Evolutionary conservation across 2,888 invertebrate genomes (phyloP).

Genomic region (Leptinotarsa peninsularis): DNA sequence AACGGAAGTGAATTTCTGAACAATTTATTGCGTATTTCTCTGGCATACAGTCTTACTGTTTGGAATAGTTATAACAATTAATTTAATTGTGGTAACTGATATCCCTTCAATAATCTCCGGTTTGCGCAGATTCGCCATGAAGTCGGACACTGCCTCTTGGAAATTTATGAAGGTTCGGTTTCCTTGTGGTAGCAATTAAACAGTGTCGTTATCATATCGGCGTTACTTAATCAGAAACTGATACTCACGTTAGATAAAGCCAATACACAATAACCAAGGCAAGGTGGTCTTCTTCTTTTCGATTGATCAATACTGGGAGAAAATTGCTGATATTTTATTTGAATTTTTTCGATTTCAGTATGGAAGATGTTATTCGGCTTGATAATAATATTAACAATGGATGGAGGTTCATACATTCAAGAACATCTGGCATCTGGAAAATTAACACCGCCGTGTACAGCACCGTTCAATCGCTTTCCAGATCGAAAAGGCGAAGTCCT

Average conservation of each 20-base stretch:
- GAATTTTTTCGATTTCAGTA: no score
- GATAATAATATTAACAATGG: no score
- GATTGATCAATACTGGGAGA: background rate
- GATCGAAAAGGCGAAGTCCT: no score
- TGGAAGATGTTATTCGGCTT: no score
- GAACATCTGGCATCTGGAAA: no score
- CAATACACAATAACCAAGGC: background rate
- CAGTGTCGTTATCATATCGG: conserved; percentile 28
- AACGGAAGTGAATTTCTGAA: background rate
- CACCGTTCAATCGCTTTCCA: no score
- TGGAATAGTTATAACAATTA: conserved; percentile 41
- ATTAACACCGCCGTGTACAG: no score
- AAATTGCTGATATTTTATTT: no score
- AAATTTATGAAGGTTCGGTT: conserved; percentile 33
- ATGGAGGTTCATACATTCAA: no score
- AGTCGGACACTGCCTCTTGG: conserved; percentile 14
- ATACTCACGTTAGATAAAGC: conserved; percentile 18
- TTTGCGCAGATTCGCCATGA: conserved; percentile 10
- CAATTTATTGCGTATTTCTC: background rate
- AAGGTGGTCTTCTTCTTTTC: background rate
- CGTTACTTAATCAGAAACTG: conserved; percentile 30
- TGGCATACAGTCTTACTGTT: background rate
- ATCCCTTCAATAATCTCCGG: conserved; percentile 30
- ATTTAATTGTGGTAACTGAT: conserved; percentile 48
- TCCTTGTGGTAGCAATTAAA: conserved; percentile 33